phyloP scores from a whole-genome alignment of 2,797 vertebrate genomes.

The Falco concolor region DNA sequence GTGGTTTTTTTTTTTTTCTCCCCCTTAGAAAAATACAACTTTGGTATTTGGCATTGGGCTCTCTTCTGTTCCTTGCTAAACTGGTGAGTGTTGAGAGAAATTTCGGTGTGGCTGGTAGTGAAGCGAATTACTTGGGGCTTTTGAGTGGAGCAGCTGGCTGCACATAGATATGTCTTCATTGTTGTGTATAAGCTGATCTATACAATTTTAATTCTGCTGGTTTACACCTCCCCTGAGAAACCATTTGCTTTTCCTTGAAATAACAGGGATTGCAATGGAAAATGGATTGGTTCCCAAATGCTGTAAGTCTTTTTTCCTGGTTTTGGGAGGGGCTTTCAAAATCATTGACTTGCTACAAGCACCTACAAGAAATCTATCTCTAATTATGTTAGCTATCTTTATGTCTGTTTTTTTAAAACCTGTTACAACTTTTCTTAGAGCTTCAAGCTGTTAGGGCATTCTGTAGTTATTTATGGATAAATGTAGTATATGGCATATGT shows the following conservation, averaged over 20 bases:
- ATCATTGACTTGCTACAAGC: background rate
- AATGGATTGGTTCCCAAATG: background rate
- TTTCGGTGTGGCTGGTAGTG: background rate
- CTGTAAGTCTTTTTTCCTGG: background rate
- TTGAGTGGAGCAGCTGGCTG: background rate
- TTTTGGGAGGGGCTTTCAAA: background rate
- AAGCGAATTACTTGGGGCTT: background rate
- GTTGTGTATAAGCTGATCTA: background rate
- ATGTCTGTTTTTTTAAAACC: background rate
- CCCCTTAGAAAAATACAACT: background rate
- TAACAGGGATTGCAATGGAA: background rate
- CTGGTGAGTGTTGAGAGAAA: background rate
- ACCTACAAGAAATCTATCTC: background rate
- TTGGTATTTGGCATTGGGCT: background rate
- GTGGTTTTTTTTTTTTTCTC: accelerated
- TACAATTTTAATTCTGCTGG: background rate
- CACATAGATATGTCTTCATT: background rate
- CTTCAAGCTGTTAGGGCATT: background rate
- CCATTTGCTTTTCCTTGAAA: background rate
- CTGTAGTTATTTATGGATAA: background rate
- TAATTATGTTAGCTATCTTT: background rate
- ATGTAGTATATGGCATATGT: background rate
- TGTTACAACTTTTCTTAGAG: background rate
- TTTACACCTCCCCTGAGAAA: background rate
- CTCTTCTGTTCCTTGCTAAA: background rate